phyloP scores from a whole-genome alignment of 2,113 vertebrate species.

The Eretmochelys imbricata region DNA sequence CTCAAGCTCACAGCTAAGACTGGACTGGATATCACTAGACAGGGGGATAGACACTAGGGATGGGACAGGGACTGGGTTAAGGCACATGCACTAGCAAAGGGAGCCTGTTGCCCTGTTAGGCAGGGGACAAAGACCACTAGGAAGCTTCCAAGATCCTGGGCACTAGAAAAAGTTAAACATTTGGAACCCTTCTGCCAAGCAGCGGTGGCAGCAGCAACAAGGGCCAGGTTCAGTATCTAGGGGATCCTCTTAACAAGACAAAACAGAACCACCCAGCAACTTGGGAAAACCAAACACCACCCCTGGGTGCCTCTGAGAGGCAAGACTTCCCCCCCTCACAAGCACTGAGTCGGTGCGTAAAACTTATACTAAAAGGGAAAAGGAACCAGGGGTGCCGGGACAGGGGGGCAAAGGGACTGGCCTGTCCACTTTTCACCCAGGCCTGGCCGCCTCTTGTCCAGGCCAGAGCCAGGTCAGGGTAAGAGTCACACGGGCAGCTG shows the following conservation, averaged over 20 bases:
- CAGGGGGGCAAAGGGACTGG: too few species aligned
- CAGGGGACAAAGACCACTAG: neutral
- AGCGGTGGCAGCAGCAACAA: rapidly evolving
- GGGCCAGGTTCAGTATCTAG: too few species aligned
- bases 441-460: neutral
- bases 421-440: neutral
- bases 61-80: neutral
- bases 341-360: neutral
- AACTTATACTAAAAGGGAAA: too few species aligned
- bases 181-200: neutral
- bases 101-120: neutral
- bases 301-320: too few species aligned
- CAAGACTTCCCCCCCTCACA: neutral
- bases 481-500: too few species aligned
- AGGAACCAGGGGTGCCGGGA: too few species aligned
- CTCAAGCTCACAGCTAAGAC: neutral
- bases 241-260: neutral
- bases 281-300: neutral
- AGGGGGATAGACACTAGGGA: rapidly evolving
- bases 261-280: neutral
- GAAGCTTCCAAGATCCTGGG: neutral
- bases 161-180: neutral
- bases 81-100: neutral
- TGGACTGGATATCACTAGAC: neutral
- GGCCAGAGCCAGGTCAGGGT: too few species aligned